Evolutionary conservation across 2,797 vertebrate genomes (phyloP).

Genomic region (Lindbergichthys nudifrons): DNA sequence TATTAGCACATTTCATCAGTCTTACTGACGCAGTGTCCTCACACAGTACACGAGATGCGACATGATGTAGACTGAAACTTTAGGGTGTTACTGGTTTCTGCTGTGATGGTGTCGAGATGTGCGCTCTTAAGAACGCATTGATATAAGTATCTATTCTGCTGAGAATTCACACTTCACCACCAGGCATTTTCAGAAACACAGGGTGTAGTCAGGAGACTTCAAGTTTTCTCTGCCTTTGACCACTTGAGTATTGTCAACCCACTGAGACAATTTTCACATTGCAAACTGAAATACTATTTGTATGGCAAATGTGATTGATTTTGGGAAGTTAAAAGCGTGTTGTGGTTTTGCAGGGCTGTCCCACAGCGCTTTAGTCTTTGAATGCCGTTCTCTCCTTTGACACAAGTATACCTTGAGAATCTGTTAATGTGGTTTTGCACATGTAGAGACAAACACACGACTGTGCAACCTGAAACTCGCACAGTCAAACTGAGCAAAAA

Average conservation of each 20-base stretch:
- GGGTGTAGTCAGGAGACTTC: not conserved
- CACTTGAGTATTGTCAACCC: constrained; percentile 1
- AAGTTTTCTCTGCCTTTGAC: constrained; percentile 2
- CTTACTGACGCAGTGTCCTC: not conserved
- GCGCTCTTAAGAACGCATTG: not conserved
- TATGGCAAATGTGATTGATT: constrained; percentile 42
- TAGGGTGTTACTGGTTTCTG: constrained; percentile 17
- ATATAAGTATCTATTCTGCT: constrained; percentile 13
- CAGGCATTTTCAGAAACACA: constrained; percentile 32
- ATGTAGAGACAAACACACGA: constrained; percentile 3
- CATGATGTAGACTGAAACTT: constrained; percentile 12
- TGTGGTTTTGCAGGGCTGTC: constrained; percentile 56
- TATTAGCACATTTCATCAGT: not conserved
- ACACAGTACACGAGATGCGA: constrained; percentile 16
- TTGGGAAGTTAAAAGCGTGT: constrained; percentile 35
- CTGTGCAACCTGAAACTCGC: constrained; percentile 60
- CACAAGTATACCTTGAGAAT: constrained; percentile 11
- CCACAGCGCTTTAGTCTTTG: not conserved
- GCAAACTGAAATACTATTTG: not conserved
- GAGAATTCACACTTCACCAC: constrained; percentile 42
- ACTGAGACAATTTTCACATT: not conserved
- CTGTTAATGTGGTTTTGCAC: not conserved
- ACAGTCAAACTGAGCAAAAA: constrained; percentile 51
- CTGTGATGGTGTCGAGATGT: constrained; percentile 23
- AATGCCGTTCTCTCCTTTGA: not conserved